These are phyloP conservation scores for Lagopus leucura DNA, from an alignment of 2,113 vertebrate species.

Conservation along the genomic window DNA sequence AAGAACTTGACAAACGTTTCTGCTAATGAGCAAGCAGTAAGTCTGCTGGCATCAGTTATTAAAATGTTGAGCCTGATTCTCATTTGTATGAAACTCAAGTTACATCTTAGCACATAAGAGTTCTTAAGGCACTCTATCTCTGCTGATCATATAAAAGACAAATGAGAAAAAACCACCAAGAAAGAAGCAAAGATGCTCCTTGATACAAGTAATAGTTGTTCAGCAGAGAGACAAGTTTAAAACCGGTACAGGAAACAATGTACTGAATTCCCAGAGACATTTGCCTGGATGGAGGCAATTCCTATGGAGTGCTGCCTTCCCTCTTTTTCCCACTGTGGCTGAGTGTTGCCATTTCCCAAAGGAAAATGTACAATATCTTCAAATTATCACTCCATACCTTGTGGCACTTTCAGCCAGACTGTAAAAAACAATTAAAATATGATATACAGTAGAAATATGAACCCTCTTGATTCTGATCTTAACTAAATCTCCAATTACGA, in stretches of 20 bases:
- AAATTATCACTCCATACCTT: conserved; percentile 39
- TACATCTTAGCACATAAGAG: neutral
- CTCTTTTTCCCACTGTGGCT: conserved; percentile 3
- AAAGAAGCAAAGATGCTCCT: neutral
- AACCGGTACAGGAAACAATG: neutral
- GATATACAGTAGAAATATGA: conserved; percentile 49
- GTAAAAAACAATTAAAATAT: conserved; percentile 64
- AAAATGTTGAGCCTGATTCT: neutral
- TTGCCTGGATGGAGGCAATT: neutral
- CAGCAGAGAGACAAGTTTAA: neutral
- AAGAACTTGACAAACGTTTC: neutral
- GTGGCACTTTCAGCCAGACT: conserved; percentile 31
- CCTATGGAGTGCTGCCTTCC: neutral
- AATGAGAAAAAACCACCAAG: neutral
- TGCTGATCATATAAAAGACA: neutral
- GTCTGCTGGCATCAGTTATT: neutral
- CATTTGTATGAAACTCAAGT: neutral
- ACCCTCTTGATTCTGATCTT: conserved; percentile 43
- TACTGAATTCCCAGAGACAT: neutral
- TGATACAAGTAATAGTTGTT: neutral
- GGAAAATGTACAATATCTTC: conserved; percentile 25
- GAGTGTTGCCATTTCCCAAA: neutral
- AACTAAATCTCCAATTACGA: conserved; percentile 53
- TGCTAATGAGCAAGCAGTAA: neutral
- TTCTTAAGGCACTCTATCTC: neutral